Evolutionary conservation across 2,797 vertebrate species (phyloP).

Genomic region (Lateolabrax maculatus): DNA sequence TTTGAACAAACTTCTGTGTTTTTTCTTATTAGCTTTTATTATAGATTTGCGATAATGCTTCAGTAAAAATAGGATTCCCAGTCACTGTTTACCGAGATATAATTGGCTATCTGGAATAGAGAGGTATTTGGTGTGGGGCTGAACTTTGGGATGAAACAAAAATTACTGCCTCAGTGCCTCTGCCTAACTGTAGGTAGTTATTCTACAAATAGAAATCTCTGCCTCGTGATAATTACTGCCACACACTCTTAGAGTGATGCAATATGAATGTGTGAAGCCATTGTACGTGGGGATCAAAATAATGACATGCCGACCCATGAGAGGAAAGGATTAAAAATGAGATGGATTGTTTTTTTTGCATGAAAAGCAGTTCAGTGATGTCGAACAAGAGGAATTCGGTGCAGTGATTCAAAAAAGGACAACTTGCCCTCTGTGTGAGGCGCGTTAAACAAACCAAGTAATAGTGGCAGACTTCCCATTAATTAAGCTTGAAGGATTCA

Average conservation of each 20-base stretch:
- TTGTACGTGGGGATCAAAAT: slow-evolving; percentile 82
- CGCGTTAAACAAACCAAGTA: slow-evolving; percentile 88
- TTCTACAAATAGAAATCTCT: slow-evolving; percentile 80
- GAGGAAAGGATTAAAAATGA: slow-evolving; percentile 83
- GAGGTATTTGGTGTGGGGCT: slow-evolving; percentile 69
- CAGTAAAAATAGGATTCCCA: slow-evolving; percentile 74
- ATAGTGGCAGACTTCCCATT: slow-evolving; percentile 86
- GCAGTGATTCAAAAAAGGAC: slow-evolving; percentile 86
- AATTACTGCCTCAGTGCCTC: slow-evolving; percentile 71
- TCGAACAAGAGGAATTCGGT: slow-evolving; percentile 84
- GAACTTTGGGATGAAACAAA: slow-evolving; percentile 78
- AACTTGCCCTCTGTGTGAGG: slow-evolving; percentile 84
- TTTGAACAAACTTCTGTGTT: slow-evolving; percentile 83
- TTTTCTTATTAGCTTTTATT: slow-evolving; percentile 79
- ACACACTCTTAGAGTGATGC: slow-evolving; percentile 66
- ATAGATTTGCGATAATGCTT: slow-evolving; percentile 77
- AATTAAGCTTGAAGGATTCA: slow-evolving; percentile 86
- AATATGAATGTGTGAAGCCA: slow-evolving; percentile 74
- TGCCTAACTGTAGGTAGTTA: slow-evolving; percentile 74
- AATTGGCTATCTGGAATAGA: slow-evolving; percentile 82
- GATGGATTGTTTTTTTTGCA: slow-evolving; percentile 84
- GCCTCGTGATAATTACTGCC: slow-evolving; percentile 79
- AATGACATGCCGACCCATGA: slow-evolving; percentile 83
- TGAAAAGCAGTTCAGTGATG: slow-evolving; percentile 84
- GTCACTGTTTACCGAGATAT: slow-evolving; percentile 84